Percentiles rank a stretch among this genome's conserved stretches.
Conservation (phyloP, 1,140 invertebrate species). For the Neuroterus valhalla region DNA sequence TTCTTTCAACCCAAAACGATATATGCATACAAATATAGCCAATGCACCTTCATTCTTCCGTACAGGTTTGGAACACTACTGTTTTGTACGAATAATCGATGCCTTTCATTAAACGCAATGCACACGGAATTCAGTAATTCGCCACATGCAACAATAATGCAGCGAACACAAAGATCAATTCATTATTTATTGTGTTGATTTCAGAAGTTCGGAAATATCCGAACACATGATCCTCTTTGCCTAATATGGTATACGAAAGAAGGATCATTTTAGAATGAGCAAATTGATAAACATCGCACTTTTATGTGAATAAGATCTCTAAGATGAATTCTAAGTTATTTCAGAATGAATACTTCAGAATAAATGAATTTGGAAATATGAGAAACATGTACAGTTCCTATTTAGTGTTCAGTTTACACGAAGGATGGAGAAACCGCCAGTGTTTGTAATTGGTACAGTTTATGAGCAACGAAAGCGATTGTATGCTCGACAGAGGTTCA, state of each 20-base stretch:
- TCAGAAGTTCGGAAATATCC: neutral
- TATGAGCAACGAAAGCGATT: slow-evolving; percentile 70
- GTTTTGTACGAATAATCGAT: slow-evolving; percentile 61
- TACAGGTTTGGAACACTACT: slow-evolving; percentile 33
- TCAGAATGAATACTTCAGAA: no score
- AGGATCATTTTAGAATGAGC: no score
- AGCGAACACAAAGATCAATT: no score
- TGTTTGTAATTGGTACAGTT: slow-evolving; percentile 74
- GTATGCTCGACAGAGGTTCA: slow-evolving; percentile 71
- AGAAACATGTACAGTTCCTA: slow-evolving; percentile 70
- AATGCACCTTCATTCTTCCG: no score
- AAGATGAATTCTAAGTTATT: no score
- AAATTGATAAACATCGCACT: no score
- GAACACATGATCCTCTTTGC: no score
- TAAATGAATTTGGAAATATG: no score
- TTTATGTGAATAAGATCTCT: no score
- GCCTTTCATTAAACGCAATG: slow-evolving; percentile 64
- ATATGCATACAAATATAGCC: no score
- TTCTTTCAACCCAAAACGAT: no score
- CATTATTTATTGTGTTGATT: slow-evolving; percentile 27
- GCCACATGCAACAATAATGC: slow-evolving; percentile 37
- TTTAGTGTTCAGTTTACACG: slow-evolving; percentile 74
- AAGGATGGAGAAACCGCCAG: slow-evolving; percentile 66
- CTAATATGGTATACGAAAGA: no score
- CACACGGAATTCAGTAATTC: slow-evolving; percentile 66